Conservation (phyloP, 2,888 invertebrate species). For the Phyto melanocephala region DNA sequence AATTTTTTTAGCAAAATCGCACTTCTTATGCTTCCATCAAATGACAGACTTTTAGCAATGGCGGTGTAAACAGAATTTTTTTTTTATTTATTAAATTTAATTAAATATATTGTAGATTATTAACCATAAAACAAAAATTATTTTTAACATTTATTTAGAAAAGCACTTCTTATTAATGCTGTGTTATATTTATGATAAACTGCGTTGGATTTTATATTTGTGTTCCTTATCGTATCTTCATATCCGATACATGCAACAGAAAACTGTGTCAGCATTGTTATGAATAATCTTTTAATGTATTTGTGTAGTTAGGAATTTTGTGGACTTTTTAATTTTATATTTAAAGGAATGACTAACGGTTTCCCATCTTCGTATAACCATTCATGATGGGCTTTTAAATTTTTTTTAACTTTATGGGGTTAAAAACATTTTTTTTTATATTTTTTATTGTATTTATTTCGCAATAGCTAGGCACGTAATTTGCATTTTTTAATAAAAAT, state of each 20-base stretch:
- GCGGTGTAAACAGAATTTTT: not conserved
- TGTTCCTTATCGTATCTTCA: slow-evolving; percentile 29
- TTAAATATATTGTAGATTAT: not conserved
- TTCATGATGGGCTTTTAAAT: no score
- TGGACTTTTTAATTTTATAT: not conserved
- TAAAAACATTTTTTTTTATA: no score
- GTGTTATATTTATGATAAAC: no score
- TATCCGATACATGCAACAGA: not conserved
- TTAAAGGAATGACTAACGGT: no score
- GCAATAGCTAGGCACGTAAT: not conserved
- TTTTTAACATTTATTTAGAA: no score
- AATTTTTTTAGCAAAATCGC: slow-evolving; percentile 10
- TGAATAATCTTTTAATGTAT: slow-evolving; percentile 17
- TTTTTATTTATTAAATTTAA: not conserved
- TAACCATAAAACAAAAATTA: not conserved
- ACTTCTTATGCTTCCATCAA: not conserved
- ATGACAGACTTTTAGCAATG: not conserved
- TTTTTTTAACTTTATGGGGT: not conserved
- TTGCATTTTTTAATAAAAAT: not conserved
- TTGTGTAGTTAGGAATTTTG: slow-evolving; percentile 12
- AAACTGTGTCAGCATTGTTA: slow-evolving; percentile 9
- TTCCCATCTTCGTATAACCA: no score
- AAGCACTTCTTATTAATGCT: no score
- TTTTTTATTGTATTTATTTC: not conserved
- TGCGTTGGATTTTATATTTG: not conserved